Percentiles rank a stretch among this genome's conserved stretches.
phyloP scores from a whole-genome alignment of 2,888 invertebrate species.

The Sylvicola fuscatus region DNA sequence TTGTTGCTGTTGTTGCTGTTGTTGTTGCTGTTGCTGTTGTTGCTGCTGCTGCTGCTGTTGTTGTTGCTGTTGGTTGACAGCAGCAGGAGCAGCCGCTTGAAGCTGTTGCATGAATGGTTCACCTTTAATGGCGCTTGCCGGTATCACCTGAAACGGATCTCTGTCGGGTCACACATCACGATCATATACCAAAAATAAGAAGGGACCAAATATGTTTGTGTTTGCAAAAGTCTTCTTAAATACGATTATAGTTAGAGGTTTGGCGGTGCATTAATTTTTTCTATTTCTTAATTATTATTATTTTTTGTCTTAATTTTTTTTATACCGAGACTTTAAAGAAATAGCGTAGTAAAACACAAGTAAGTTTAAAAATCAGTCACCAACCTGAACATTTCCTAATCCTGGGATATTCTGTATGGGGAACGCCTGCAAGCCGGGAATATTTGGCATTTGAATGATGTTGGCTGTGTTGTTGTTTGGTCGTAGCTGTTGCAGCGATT shows the following conservation, averaged over 20 bases:
- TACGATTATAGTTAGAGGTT: no score
- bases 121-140: constrained; percentile 27
- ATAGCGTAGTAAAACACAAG: background rate
- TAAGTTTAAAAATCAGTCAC: background rate
- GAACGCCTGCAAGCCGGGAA: constrained; percentile 14
- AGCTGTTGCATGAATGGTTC: constrained; percentile 17
- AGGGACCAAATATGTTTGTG: no score
- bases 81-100: constrained; percentile 9
- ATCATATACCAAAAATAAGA: no score
- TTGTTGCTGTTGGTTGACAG: constrained; percentile 8
- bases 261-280: background rate
- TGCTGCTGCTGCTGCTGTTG: constrained; percentile 10
- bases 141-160: constrained; percentile 26
- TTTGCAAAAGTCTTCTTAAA: no score
- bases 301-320: constrained; percentile 1
- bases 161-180: no score
- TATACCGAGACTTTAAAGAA: background rate
- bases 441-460: constrained; percentile 20
- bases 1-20: constrained; percentile 7
- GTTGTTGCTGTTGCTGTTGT: constrained; percentile 11
- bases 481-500: constrained; percentile 29
- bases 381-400: constrained; percentile 57
- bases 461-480: constrained; percentile 9
- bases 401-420: constrained; percentile 45
- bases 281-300: background rate